Base-by-base conservation (phyloP, 2,888 invertebrate genomes). In the Orthosia gothica region DNA sequence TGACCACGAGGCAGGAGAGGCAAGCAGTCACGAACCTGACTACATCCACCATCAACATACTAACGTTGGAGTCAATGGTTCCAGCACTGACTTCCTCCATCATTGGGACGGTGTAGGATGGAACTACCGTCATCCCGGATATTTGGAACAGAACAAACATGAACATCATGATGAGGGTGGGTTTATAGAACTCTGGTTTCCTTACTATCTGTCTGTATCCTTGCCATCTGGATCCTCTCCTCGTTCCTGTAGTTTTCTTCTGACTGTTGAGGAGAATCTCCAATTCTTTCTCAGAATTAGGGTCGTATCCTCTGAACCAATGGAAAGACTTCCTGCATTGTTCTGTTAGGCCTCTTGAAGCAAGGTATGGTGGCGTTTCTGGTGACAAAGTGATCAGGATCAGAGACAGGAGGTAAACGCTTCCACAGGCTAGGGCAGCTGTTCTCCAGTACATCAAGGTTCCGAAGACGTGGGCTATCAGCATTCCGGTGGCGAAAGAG, bases 81-180 rank as follows among this genome's bases (percentile, higher is more conserved):
- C 97, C 96, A 12, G 97, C 97, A 0, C 97, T 96, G 1, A 97
- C 97, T 71, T 97, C 96, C 15, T 95, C 93, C 94, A 98, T 97
- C 85, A 98, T 97, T 5, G 97, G 95, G 2, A 98, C 97, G 0
- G 98, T 97, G 85, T 98, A 98, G 0, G 98, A 98, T 0, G 97
- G 97, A 12, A 98, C 97, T 0, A 98, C 98, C 68, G 98, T 98
- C 89, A 97, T 97, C 0, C 98, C 98, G 5, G 97, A 97, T 83
- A 98, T 96, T 92, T 98, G 98, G 78, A 97, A 97, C 9, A 97
- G 96, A 0, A 97, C 94, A 88, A 98, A 98, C 92, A 98, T 97
- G 20, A 97, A 96, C 91, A 97, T 97, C 92, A 98, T 97, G 52
- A 97, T 97, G 5, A 97, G 80, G 11, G 97, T 95, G 0, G 97